Evolutionary conservation across 2,888 invertebrate species (phyloP), one percentile per base, ranked within the genome.

Genomic region (Seira ritae): DNA sequence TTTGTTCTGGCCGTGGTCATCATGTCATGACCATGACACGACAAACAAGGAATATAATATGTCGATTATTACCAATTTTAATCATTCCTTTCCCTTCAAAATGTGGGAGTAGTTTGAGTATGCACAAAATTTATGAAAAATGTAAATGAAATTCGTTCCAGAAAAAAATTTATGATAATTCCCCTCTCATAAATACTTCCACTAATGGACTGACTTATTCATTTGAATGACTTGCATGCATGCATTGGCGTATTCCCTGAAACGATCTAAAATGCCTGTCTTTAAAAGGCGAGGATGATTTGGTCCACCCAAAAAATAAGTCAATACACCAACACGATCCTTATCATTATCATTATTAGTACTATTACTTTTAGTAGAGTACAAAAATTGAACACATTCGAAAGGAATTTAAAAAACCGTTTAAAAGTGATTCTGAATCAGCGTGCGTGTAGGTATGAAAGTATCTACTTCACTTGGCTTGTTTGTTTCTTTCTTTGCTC

Each of bases 141-240:
- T 31, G 31, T 31, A 55, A 55, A 55, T 55, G 55, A 55, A 55
- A 55, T 17, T 12, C 55, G 55, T 55, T n/a, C 55, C 55, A 17
- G 55, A 55, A 17, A 55, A 55, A 17, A 31, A 31, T 4, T 55
- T 73, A 73, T 73, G 37, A 62, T 73, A 73, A 73, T 62, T 60
- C 24, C 50, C 60, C 22, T 66, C 24, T 55, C 79, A 72, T 79
- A 67, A 67, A 72, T 79, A 79, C 55, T 71, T 55, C 20, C 3
- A 6, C 19, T 65, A 74, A 31, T 55, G 55, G 15, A 12, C 55
- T 55, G 31, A 31, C 31, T 31, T 31, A 31, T 31, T 31, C 31
- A 31, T 8, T 31, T n/a, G n/a, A 42, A 8, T 42, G 42, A 6
- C 12, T 6, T 42, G 6, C 42, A 12, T 42, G 42, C 42, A 6